Percentiles rank a stretch among this genome's conserved stretches.
Evolutionary conservation across 2,113 vertebrate genomes (phyloP).

Genomic region (Motacilla tschutschensis): DNA sequence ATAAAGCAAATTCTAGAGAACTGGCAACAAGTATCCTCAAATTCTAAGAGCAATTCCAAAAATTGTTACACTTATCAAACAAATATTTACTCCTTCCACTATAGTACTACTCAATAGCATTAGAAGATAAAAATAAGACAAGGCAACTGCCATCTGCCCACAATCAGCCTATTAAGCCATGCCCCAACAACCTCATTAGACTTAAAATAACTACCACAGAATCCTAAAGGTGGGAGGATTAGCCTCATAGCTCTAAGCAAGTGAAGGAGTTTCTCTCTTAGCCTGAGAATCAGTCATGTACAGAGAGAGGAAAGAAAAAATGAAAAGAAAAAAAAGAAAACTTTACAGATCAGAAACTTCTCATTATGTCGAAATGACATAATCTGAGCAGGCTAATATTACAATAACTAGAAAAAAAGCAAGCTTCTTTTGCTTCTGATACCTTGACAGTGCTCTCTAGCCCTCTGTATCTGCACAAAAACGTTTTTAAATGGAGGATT

Average conservation of each 20-base stretch:
- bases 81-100: constrained; percentile 12
- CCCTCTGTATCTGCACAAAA: accelerated
- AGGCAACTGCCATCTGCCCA: constrained; percentile 47
- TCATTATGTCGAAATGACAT: background rate
- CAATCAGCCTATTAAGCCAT: constrained; percentile 54
- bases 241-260: constrained; percentile 4
- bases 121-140: constrained; percentile 42
- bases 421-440: background rate
- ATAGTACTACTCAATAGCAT: constrained; percentile 2
- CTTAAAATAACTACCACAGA: constrained; percentile 60
- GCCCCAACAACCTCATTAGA: constrained; percentile 53
- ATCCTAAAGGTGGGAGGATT: constrained; percentile 53
- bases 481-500: background rate
- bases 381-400: background rate
- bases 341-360: background rate
- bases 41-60: background rate
- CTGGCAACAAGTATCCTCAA: background rate
- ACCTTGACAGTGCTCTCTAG: background rate
- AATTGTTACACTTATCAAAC: background rate
- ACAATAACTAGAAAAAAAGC: background rate
- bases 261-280: background rate
- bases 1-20: background rate
- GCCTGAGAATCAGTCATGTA: background rate
- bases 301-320: too few species aligned
- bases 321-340: background rate